Conservation (phyloP, 2,113 vertebrate species). For the Chloropsis cyanopogon region DNA sequence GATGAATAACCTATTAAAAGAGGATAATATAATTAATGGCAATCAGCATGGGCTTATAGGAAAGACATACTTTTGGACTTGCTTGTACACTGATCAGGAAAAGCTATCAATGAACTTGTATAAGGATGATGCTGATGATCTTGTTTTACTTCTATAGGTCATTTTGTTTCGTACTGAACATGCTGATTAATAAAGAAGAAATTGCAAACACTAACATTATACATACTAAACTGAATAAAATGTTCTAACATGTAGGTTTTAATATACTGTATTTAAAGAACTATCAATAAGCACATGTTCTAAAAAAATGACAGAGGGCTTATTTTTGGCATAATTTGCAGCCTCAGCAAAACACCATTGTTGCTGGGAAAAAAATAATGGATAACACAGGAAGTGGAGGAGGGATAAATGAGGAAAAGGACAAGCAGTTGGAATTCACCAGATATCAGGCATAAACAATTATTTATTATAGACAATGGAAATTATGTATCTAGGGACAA, state of each 20-base stretch:
- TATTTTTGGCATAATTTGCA: neutral
- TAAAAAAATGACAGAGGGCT: neutral
- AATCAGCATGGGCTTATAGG: slow-evolving; percentile 28
- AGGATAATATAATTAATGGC: slow-evolving; percentile 48
- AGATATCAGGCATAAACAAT: neutral
- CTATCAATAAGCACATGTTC: neutral
- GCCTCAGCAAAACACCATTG: neutral
- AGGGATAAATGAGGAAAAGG: neutral
- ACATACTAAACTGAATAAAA: neutral
- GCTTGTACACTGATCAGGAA: neutral
- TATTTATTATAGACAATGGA: neutral
- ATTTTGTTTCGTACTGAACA: neutral
- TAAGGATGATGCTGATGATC: neutral
- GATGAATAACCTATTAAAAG: slow-evolving; percentile 58
- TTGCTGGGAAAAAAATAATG: neutral
- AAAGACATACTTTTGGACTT: neutral
- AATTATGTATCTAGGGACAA: neutral
- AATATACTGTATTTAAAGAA: neutral
- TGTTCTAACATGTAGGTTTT: neutral
- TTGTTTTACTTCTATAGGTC: neutral
- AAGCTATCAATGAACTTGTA: neutral
- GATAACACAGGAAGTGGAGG: neutral
- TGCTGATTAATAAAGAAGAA: neutral
- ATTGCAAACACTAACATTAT: neutral
- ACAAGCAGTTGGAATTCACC: neutral